These are phyloP conservation scores for Xiphorhynchus erythropygius DNA, from an alignment of 2,797 vertebrate species.

Conservation along the genomic window DNA sequence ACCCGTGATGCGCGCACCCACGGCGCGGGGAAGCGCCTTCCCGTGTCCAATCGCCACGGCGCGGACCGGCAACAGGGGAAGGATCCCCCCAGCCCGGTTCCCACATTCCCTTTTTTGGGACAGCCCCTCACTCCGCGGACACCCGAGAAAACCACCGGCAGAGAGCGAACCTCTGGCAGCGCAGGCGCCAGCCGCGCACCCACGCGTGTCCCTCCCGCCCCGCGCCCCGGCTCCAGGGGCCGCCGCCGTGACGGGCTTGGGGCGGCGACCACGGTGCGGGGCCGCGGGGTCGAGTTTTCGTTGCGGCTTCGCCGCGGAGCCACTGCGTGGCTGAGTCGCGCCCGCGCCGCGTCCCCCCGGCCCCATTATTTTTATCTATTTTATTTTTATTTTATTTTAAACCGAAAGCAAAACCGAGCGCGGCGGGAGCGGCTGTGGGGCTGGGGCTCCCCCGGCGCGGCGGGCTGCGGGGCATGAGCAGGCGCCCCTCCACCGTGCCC, in stretches of 20 bases:
- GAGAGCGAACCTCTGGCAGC: neutral
- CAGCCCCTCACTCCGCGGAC: neutral
- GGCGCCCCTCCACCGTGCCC: neutral
- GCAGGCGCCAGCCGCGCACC: neutral
- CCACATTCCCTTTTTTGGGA: neutral
- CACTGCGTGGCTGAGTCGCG: neutral
- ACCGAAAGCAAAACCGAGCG: neutral
- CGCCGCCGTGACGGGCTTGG: neutral
- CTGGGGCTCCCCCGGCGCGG: neutral
- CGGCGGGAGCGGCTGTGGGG: neutral
- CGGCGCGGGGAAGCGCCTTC: neutral
- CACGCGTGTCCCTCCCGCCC: neutral
- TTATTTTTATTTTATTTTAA: neutral
- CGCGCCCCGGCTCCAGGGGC: neutral
- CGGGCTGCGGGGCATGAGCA: neutral
- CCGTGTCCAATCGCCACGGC: neutral
- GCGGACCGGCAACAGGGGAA: neutral
- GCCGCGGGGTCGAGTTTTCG: neutral
- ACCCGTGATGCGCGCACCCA: neutral
- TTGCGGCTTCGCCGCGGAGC: neutral
- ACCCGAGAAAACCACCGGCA: neutral
- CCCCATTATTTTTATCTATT: neutral
- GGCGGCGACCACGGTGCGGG: too few relatives aligned
- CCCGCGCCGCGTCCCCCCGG: neutral
- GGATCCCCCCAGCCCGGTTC: neutral